A percentile compares a stretch with the other conserved stretches of the same genome.
These are phyloP conservation scores for Eudyptes chrysolophus DNA, from an alignment of 2,113 vertebrate species.

Conservation along the genomic window DNA sequence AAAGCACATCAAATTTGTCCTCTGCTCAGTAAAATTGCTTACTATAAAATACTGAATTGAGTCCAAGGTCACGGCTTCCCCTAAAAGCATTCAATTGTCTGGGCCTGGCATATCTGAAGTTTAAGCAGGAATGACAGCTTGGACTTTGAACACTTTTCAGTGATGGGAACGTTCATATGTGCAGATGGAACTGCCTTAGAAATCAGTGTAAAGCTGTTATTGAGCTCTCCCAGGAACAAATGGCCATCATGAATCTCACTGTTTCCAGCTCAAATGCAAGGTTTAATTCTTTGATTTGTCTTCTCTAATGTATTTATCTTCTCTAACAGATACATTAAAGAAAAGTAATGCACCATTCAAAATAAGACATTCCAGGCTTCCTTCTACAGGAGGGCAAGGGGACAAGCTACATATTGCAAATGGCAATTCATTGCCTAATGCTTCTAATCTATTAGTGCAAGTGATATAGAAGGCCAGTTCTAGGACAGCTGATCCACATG, in stretches of 20 bases:
- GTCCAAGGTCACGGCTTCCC: not conserved
- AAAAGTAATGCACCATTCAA: not conserved
- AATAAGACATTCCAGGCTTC: not conserved
- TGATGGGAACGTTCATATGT: not conserved
- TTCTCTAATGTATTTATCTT: not conserved
- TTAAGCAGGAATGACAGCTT: not conserved
- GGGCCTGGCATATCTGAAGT: not conserved
- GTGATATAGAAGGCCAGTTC: not conserved
- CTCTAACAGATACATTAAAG: not conserved
- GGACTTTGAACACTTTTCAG: not conserved
- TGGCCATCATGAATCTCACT: not conserved
- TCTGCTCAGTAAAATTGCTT: not conserved
- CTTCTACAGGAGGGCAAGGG: not conserved
- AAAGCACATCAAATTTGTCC: not conserved
- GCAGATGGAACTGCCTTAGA: not conserved
- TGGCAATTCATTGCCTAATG: not conserved
- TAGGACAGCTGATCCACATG: not conserved
- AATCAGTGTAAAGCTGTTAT: not conserved
- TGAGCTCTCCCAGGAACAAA: not conserved
- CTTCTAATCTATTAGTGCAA: not conserved
- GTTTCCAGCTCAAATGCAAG: not conserved
- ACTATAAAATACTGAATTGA: not conserved
- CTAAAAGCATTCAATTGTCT: not conserved
- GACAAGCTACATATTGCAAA: not conserved
- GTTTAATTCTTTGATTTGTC: not conserved